Evolutionary conservation across 2,113 vertebrate genomes (phyloP), one percentile per base, ranked within the genome.

Genomic region (Enhydra lutris): DNA sequence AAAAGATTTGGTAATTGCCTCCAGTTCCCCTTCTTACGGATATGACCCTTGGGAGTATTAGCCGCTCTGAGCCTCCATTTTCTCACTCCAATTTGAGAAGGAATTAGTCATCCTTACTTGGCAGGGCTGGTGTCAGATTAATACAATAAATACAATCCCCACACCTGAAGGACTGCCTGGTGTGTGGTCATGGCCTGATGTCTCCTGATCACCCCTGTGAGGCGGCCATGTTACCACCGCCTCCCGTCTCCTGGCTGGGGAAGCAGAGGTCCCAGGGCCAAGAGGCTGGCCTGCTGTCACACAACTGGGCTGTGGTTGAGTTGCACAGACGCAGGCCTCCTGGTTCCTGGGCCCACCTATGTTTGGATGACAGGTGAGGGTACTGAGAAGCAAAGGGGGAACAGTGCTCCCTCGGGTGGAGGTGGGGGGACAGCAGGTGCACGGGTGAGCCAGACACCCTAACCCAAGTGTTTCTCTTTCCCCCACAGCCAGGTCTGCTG

Each of bases 61-160:
- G 67, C 34, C 14, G 39, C 29, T 7, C 57, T 15, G 69, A 47
- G 67, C 29, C 52, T 88, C 13, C 0, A 17, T 55, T 67, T 95
- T 52, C 71, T 91, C 76, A 89, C 69, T 17, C 61, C 39, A 47
- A 15, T 36, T 29, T 45, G 23, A 83, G 84, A 82, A 91, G 61
- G 18, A 94, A 81, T 67, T 21, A 7, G 23, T 63, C 39, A 24
- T 39, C 21, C 13, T 45, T 57, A 50, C 50, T 78, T n/a, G 31
- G 45, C 26, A 61, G 4, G 55, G 39, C 3, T 47, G 39, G 80
- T 45, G 47, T 74, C 36, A 92, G 83, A 23, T 61, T 71, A 50
- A 76, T 67, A 39, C 29, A 59, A 45, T 42, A 69, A 89, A 82
- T 21, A 47, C 4, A 73, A 42, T 65, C 17, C 52, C 87, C 11